Evolutionary conservation across 2,113 vertebrate species (phyloP).

Genomic region (Tachycineta bicolor): DNA sequence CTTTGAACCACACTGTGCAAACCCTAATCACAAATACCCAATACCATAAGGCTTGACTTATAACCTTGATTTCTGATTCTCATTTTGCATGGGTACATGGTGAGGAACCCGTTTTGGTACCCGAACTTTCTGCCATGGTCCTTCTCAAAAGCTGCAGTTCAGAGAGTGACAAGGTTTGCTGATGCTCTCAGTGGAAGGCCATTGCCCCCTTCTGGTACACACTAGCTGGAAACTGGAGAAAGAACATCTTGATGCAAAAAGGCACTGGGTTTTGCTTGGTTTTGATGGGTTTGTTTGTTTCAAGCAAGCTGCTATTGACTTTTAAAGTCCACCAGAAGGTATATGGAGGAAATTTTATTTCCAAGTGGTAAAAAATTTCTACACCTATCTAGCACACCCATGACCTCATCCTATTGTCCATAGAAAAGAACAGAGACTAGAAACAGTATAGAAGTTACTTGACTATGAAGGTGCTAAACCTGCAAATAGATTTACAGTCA

Average conservation of each 20-base stretch:
- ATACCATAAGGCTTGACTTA: neutral
- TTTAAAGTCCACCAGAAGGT: neutral
- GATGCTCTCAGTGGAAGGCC: neutral
- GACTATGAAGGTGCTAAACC: neutral
- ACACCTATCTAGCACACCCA: neutral
- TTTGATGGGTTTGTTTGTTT: neutral
- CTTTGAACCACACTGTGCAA: neutral
- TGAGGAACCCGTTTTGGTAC: neutral
- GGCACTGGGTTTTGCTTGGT: neutral
- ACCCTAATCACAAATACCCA: neutral
- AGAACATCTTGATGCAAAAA: neutral
- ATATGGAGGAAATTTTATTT: neutral
- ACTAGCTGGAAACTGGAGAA: neutral
- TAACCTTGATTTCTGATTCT: neutral
- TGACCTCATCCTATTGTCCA: neutral
- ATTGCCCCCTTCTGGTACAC: conserved; percentile 3
- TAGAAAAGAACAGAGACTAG: neutral
- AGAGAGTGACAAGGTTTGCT: neutral
- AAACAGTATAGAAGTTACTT: neutral
- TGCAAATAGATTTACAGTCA: neutral
- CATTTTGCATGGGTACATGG: neutral
- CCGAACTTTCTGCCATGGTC: neutral
- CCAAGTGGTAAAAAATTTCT: neutral
- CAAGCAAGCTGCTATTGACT: neutral
- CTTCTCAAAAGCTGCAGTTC: neutral